phyloP scores from a whole-genome alignment of 2,797 vertebrate genomes.

The Hippopotamyrus pictus region DNA sequence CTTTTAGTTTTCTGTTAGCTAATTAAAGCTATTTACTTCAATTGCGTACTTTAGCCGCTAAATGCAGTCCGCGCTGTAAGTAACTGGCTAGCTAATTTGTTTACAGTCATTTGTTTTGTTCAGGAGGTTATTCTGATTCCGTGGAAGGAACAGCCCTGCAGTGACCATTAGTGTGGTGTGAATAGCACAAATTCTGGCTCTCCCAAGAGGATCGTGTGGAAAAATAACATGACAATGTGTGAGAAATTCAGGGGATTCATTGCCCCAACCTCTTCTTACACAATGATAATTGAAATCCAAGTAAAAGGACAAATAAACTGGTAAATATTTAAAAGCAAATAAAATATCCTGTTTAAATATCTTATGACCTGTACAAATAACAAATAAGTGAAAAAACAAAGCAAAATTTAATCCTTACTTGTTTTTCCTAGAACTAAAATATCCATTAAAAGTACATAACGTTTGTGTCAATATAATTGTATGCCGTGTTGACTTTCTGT shows the following conservation, averaged over 20 bases:
- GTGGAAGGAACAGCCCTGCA: background rate
- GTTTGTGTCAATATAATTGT: background rate
- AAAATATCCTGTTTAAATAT: background rate
- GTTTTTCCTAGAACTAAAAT: background rate
- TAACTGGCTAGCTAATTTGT: background rate
- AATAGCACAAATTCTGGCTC: background rate
- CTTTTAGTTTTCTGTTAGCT: background rate
- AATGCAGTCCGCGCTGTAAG: background rate
- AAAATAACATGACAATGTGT: background rate
- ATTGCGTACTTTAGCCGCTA: background rate
- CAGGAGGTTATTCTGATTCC: background rate
- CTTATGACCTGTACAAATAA: background rate
- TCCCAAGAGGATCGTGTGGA: background rate
- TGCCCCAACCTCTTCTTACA: background rate
- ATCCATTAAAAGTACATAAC: background rate
- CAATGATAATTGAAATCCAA: background rate
- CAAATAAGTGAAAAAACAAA: background rate
- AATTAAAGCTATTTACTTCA: slow-evolving; percentile 10
- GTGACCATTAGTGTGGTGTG: background rate
- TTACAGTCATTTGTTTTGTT: slow-evolving; percentile 7
- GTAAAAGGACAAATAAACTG: background rate
- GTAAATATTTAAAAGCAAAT: background rate
- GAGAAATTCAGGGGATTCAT: background rate
- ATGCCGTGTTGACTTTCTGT: background rate
- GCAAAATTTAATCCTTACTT: background rate